A percentile compares a stretch with the other conserved stretches of the same genome.
phyloP scores from a whole-genome alignment of 1,140 invertebrate genomes.

The Heliothis virescens region DNA sequence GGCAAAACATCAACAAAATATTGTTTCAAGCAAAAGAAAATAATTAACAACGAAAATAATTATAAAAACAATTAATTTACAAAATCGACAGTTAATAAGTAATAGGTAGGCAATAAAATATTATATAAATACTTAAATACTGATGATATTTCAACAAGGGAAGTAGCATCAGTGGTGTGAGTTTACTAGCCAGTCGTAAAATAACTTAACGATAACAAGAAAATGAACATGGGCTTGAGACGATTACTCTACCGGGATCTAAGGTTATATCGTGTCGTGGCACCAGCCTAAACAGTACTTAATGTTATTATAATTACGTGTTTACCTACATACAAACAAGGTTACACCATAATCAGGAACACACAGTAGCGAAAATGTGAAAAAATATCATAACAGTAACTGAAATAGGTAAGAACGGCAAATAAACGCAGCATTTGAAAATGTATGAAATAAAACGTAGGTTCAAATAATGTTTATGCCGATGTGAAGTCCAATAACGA shows the following conservation, averaged over 20 bases:
- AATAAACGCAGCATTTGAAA: not conserved
- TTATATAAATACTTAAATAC: too few relatives aligned
- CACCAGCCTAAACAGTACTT: conserved; percentile 47
- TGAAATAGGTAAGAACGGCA: not conserved
- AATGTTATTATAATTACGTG: conserved; percentile 47
- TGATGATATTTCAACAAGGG: too few relatives aligned
- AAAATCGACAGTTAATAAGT: too few relatives aligned
- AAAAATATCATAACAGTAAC: conserved; percentile 10
- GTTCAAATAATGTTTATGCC: not conserved
- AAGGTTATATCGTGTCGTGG: conserved; percentile 14
- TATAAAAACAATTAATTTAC: not conserved
- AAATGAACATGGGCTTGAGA: conserved; percentile 11
- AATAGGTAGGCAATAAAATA: too few relatives aligned
- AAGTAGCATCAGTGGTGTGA: too few relatives aligned
- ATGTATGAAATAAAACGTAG: not conserved
- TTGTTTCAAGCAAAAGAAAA: not conserved
- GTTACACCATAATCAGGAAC: conserved; percentile 48
- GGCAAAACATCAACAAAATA: not conserved
- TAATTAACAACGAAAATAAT: not conserved
- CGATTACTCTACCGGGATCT: conserved; percentile 29
- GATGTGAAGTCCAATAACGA: conserved; percentile 4
- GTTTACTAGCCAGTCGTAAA: not conserved
- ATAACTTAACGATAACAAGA: not conserved
- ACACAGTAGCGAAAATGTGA: conserved; percentile 41
- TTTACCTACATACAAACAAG: conserved; percentile 48